Conservation (phyloP, 2,888 invertebrate species). For the Phortica okadai region DNA sequence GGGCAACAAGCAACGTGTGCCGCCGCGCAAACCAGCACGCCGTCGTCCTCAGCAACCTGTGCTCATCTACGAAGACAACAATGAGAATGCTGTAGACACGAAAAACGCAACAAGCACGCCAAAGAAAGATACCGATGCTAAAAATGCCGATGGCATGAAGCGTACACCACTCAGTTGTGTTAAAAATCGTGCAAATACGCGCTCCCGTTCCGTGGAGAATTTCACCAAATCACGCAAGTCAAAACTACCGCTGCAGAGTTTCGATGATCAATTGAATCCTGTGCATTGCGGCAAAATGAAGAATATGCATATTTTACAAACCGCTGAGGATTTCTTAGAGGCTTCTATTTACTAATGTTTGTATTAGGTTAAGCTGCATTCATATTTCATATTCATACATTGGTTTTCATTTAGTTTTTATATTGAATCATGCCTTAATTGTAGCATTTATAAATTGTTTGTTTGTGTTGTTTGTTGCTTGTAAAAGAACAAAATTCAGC, state of each 20-base stretch:
- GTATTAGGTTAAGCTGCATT: background rate
- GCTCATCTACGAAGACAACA: conserved; percentile 65
- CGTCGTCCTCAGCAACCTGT: conserved; percentile 46
- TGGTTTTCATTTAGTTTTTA: no score
- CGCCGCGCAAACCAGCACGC: conserved; percentile 57
- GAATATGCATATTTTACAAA: conserved; percentile 43
- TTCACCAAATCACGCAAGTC: conserved; percentile 55
- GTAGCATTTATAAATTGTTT: no score
- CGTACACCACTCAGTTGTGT: conserved; percentile 72
- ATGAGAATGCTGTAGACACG: conserved; percentile 52
- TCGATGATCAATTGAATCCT: conserved; percentile 65
- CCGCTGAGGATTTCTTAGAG: conserved; percentile 37
- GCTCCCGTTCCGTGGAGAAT: conserved; percentile 67
- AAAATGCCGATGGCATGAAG: background rate
- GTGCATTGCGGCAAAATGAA: conserved; percentile 43
- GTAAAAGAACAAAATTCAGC: no score
- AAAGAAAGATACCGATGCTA: conserved; percentile 14
- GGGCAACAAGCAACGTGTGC: conserved; percentile 56
- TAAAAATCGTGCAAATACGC: conserved; percentile 64
- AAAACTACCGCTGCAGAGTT: conserved; percentile 57
- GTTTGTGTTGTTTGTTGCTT: no score
- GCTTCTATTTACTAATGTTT: conserved; percentile 27
- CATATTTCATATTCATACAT: background rate
- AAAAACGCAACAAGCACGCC: conserved; percentile 43
- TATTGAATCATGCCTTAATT: background rate